phyloP scores from a whole-genome alignment of 2,888 invertebrate genomes.

The Brachycybe producta region DNA sequence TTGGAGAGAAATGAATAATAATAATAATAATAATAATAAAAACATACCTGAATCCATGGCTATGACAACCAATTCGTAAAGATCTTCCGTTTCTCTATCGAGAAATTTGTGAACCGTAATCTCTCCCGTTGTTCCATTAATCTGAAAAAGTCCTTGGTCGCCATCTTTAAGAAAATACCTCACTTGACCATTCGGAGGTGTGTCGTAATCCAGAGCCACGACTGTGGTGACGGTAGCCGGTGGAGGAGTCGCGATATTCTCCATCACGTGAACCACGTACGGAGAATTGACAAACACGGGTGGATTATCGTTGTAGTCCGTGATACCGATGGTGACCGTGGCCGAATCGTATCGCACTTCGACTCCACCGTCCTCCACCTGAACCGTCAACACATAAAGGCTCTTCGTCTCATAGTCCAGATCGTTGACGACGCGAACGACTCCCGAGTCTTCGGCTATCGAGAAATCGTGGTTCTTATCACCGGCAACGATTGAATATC shows the following conservation, averaged over 20 bases:
- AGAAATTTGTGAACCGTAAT: conserved; percentile 68
- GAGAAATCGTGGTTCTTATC: conserved; percentile 83
- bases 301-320: conserved; percentile 86
- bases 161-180: conserved; percentile 88
- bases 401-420: conserved; percentile 83
- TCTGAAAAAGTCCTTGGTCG: conserved; percentile 69
- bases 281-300: conserved; percentile 91
- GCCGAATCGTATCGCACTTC: conserved; percentile 54
- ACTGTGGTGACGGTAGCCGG: conserved; percentile 44
- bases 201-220: conserved; percentile 79
- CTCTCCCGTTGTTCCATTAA: conserved; percentile 83
- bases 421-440: conserved; percentile 80
- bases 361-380: conserved; percentile 75
- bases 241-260: conserved; percentile 58
- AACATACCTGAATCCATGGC: conserved; percentile 86
- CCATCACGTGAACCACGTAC: conserved; percentile 83
- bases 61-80: conserved; percentile 71
- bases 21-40: neutral
- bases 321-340: conserved; percentile 60
- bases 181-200: conserved; percentile 74
- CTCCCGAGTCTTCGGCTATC: conserved; percentile 81
- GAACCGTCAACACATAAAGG: conserved; percentile 66
- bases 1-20: too few species aligned
- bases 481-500: conserved; percentile 76
- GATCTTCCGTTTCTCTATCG: conserved; percentile 70